These are phyloP conservation scores for Noctua pronuba DNA, from an alignment of 2,888 invertebrate genomes.

Conservation along the genomic window DNA sequence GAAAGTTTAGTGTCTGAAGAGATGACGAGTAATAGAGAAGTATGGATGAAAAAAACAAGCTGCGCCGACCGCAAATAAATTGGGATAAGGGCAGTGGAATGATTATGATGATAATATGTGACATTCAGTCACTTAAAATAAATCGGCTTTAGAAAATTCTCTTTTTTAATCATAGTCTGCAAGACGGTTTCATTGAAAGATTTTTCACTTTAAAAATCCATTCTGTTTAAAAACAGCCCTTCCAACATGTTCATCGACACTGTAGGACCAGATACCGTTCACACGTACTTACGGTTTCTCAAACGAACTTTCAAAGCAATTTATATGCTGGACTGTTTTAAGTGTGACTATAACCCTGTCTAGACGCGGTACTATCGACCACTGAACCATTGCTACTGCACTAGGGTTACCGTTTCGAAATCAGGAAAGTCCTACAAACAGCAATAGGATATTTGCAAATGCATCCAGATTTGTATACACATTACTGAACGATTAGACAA, in stretches of 20 bases:
- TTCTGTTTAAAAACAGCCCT: background rate
- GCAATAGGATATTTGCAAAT: background rate
- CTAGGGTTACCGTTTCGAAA: background rate
- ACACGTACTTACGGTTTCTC: slow-evolving; percentile 23
- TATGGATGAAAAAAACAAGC: too few relatives aligned
- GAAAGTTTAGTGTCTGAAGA: too few relatives aligned
- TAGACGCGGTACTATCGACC: slow-evolving; percentile 66
- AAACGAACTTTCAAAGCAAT: slow-evolving; percentile 56
- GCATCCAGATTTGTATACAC: too few relatives aligned
- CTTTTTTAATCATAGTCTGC: background rate
- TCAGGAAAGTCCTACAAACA: background rate
- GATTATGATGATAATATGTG: background rate
- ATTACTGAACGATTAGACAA: too few relatives aligned
- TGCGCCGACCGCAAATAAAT: too few relatives aligned
- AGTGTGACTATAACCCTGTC: slow-evolving; percentile 66
- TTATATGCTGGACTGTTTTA: slow-evolving; percentile 64
- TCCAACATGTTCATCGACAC: background rate
- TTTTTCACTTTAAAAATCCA: background rate
- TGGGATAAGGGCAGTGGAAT: too few relatives aligned
- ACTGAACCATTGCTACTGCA: slow-evolving; percentile 4
- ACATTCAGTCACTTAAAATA: background rate
- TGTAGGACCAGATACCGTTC: slow-evolving; percentile 13
- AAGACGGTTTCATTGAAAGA: background rate
- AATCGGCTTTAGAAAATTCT: background rate
- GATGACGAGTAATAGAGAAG: too few relatives aligned